These are phyloP conservation scores for Ephestia elutella DNA, from an alignment of 1,140 invertebrate genomes.

Conservation along the genomic window DNA sequence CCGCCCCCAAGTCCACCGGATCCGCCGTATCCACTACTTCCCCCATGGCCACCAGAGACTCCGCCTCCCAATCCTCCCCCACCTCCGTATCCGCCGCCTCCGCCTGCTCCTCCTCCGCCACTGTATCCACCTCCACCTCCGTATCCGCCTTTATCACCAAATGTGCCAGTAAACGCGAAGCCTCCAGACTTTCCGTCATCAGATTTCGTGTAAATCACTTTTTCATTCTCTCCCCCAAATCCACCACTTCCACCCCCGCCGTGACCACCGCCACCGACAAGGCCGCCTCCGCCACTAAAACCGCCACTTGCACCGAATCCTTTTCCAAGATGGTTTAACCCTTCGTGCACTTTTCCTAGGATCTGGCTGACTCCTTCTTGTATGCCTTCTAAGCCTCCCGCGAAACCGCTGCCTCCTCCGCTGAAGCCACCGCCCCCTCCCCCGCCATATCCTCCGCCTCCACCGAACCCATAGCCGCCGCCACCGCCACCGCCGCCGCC, in stretches of 20 bases:
- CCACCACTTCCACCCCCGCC: slow-evolving; percentile 21
- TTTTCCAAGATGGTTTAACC: slow-evolving; percentile 12
- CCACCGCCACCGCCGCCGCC: slow-evolving; percentile 21
- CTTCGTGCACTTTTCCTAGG: slow-evolving; percentile 14
- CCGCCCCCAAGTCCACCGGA: slow-evolving; percentile 15
- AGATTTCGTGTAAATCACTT: slow-evolving; percentile 36
- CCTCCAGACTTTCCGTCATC: slow-evolving; percentile 50
- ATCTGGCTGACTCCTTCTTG: slow-evolving; percentile 16
- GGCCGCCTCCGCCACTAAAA: slow-evolving; percentile 5
- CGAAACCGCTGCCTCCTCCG: slow-evolving; percentile 17
- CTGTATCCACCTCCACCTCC: slow-evolving; percentile 31
- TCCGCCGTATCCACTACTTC: slow-evolving; percentile 12
- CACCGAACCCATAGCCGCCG: slow-evolving; percentile 23
- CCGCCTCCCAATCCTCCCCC: slow-evolving; percentile 17
- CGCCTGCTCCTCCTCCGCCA: slow-evolving; percentile 18
- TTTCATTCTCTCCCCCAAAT: slow-evolving; percentile 19
- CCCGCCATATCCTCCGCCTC: slow-evolving; percentile 31
- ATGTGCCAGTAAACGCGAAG: slow-evolving; percentile 42
- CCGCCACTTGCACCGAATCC: slow-evolving; percentile 20
- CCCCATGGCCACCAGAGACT: slow-evolving; percentile 24
- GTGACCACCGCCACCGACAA: slow-evolving; percentile 15
- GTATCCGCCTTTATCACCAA: slow-evolving; percentile 32
- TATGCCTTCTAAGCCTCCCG: slow-evolving; percentile 19
- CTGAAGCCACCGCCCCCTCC: slow-evolving; percentile 23
- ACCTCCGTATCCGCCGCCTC: slow-evolving; percentile 18